These are phyloP conservation scores for Anagyrus pseudococci DNA, from an alignment of 2,888 invertebrate genomes.

Conservation along the genomic window DNA sequence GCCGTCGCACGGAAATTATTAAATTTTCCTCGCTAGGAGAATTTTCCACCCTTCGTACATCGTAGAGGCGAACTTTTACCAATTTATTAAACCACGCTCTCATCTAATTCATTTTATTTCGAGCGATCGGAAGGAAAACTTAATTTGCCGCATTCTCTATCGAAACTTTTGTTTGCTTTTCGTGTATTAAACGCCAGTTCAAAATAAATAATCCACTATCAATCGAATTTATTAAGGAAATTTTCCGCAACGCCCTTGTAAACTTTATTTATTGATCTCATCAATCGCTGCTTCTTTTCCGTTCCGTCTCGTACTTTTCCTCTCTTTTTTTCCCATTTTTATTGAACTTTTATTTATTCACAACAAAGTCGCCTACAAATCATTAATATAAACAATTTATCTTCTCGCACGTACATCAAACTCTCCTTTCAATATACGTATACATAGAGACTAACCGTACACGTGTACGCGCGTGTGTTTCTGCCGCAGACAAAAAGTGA, in stretches of 20 bases:
- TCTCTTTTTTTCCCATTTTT: too few species aligned
- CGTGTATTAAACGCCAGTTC: neutral
- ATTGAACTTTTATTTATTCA: too few species aligned
- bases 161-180: too few species aligned
- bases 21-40: conserved; percentile 29
- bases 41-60: neutral
- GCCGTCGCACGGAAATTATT: conserved; percentile 26
- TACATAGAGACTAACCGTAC: too few species aligned
- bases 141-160: conserved; percentile 18
- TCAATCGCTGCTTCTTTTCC: too few species aligned
- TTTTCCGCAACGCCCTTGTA: too few species aligned
- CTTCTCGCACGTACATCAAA: too few species aligned
- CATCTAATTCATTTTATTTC: conserved; percentile 31
- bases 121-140: conserved; percentile 27
- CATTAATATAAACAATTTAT: too few species aligned
- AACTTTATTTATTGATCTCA: too few species aligned
- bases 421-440: too few species aligned
- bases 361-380: too few species aligned
- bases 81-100: conserved; percentile 33
- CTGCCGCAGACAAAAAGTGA: conserved; percentile 31
- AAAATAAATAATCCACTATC: neutral
- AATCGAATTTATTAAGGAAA: neutral
- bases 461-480: neutral
- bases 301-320: too few species aligned
- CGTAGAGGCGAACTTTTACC: conserved; percentile 26